Evolutionary conservation across 2,113 vertebrate genomes (phyloP).

Genomic region (Eulemur rufifrons): DNA sequence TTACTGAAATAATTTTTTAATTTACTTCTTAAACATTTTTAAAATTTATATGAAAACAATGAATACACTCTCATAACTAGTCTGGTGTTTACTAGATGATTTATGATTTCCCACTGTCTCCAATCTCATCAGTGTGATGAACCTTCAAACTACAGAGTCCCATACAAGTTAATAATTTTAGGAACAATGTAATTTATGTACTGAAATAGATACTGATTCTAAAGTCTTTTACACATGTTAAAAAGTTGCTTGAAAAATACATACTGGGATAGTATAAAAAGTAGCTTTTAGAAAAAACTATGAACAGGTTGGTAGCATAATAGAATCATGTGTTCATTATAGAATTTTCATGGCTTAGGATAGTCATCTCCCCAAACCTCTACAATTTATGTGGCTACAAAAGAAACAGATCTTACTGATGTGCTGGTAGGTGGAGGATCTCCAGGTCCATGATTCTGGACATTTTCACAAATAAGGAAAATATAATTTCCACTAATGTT

Average conservation of each 20-base stretch:
- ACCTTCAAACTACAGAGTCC: neutral
- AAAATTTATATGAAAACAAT: neutral
- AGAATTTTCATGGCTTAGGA: neutral
- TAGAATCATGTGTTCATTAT: neutral
- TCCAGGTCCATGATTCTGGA: neutral
- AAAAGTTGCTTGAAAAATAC: neutral
- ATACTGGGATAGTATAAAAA: neutral
- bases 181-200: neutral
- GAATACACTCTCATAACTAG: neutral
- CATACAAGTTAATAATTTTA: neutral
- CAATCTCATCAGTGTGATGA: neutral
- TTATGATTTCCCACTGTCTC: neutral
- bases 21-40: neutral
- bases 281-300: neutral
- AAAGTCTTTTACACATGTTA: neutral
- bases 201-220: neutral
- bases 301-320: neutral
- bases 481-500: neutral
- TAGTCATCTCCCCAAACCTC: neutral
- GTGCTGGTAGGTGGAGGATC: neutral
- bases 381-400: neutral
- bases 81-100: neutral
- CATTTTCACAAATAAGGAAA: neutral
- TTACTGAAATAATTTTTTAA: neutral
- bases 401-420: neutral